Conservation (phyloP, 2,113 vertebrate species). For the Myrmecobius fasciatus region DNA sequence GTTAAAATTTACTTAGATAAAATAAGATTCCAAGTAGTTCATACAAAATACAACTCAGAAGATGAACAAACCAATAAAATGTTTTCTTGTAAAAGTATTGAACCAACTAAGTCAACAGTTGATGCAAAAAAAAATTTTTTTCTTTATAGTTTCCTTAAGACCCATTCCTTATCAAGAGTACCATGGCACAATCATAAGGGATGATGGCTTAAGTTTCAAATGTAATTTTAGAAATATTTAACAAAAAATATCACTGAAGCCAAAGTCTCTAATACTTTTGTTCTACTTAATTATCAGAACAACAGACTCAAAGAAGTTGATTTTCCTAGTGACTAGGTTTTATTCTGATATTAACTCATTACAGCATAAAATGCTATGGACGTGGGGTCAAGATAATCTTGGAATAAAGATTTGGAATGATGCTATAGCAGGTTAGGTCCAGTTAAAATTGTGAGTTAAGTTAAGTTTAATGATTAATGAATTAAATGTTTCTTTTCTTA, state of each 20-base stretch:
- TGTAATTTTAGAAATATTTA: neutral
- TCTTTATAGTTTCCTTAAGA: neutral
- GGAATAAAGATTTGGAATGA: neutral
- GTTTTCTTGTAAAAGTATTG: neutral
- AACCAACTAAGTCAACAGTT: neutral
- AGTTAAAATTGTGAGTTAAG: neutral
- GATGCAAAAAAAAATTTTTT: neutral
- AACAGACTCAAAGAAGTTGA: neutral
- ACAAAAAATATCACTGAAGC: neutral
- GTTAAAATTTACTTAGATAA: neutral
- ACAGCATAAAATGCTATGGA: neutral
- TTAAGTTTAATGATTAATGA: too few species aligned
- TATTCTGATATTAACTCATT: neutral
- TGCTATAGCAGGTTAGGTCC: neutral
- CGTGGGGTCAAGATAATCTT: neutral
- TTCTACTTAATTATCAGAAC: neutral
- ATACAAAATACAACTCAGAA: neutral
- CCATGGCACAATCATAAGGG: neutral
- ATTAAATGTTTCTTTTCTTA: neutral
- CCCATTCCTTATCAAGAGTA: neutral
- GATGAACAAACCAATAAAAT: neutral
- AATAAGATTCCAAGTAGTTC: neutral
- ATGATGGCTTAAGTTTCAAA: neutral
- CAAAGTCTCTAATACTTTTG: neutral
- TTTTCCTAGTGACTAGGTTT: neutral